A percentile compares a stretch with the other conserved stretches of the same genome.
phyloP scores from a whole-genome alignment of 2,113 vertebrate species.

The Haplochromis burtoni region DNA sequence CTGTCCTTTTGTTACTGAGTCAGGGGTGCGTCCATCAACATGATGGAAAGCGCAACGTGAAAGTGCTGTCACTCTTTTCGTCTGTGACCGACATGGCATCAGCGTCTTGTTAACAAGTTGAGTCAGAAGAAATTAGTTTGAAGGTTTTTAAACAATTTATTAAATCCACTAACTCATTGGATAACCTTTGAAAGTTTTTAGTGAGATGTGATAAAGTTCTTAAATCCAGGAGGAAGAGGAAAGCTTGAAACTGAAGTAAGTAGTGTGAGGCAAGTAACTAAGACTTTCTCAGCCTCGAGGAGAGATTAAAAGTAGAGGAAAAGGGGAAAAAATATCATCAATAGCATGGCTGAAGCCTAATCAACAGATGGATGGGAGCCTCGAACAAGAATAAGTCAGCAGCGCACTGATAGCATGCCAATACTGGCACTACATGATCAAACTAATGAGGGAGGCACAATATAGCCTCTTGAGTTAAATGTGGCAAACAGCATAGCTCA shows the following conservation, averaged over 20 bases:
- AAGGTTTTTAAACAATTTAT: slow-evolving; percentile 1
- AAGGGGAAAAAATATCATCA: background rate
- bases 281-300: background rate
- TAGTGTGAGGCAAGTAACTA: background rate
- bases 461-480: background rate
- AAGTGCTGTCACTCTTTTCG: background rate
- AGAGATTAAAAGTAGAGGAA: background rate
- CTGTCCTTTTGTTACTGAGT: slow-evolving; percentile 35
- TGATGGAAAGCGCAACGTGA: background rate
- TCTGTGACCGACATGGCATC: background rate
- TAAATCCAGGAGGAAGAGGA: background rate
- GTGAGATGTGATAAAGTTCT: background rate
- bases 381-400: slow-evolving; percentile 6
- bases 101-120: background rate
- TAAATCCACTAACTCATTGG: background rate
- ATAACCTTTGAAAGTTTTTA: background rate
- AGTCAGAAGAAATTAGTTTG: background rate
- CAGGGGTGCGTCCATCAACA: slow-evolving; percentile 32
- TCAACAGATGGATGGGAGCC: slow-evolving; percentile 31
- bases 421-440: background rate
- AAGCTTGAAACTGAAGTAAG: background rate
- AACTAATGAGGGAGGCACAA: slow-evolving; percentile 3
- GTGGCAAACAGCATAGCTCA: background rate
- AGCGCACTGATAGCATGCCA: background rate
- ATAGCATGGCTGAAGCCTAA: slow-evolving; percentile 14